These are phyloP conservation scores for Leptogaster cylindrica DNA, from an alignment of 2,888 invertebrate genomes.

Conservation along the genomic window DNA sequence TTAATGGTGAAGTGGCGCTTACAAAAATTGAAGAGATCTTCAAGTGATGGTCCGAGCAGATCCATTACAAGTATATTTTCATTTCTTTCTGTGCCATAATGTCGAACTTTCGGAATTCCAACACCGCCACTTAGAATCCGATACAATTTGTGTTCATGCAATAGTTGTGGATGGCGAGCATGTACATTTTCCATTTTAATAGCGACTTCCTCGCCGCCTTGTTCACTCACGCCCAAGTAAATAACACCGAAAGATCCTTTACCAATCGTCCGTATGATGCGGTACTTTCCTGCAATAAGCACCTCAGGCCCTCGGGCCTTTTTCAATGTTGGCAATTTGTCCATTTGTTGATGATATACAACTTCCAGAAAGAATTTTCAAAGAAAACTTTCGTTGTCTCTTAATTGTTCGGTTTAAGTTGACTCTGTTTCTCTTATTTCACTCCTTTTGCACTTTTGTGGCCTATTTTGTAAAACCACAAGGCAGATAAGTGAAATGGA, in stretches of 20 bases:
- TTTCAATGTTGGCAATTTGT: conserved; percentile 58
- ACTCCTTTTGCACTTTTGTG: conserved; percentile 17
- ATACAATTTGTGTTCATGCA: conserved; percentile 99
- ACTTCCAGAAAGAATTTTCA: conserved; percentile 1
- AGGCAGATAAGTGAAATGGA: conserved; percentile 17
- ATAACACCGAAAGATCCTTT: conserved; percentile 98
- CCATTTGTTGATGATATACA: conserved; percentile 53
- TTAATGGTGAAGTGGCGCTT: conserved; percentile 99
- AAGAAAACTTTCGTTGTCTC: conserved; percentile 11
- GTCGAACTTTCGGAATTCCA: conserved; percentile 94
- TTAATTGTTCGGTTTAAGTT: conserved; percentile 23
- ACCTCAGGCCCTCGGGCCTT: conserved; percentile 67
- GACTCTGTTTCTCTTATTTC: too few species aligned
- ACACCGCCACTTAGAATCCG: conserved; percentile 97
- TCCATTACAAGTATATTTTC: conserved; percentile 99
- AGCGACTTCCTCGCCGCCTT: conserved; percentile 97
- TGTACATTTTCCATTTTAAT: conserved; percentile 97
- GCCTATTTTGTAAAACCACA: conserved; percentile 9
- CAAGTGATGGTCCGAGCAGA: conserved; percentile 94
- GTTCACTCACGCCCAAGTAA: conserved; percentile 91
- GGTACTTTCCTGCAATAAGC: conserved; percentile 90
- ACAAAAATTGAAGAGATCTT: conserved; percentile 99
- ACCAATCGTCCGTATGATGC: conserved; percentile 95
- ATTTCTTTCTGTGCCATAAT: conserved; percentile 95
- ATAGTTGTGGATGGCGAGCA: conserved; percentile 97